phyloP scores from a whole-genome alignment of 2,113 vertebrate species.

The Tragelaphus buxtoni region DNA sequence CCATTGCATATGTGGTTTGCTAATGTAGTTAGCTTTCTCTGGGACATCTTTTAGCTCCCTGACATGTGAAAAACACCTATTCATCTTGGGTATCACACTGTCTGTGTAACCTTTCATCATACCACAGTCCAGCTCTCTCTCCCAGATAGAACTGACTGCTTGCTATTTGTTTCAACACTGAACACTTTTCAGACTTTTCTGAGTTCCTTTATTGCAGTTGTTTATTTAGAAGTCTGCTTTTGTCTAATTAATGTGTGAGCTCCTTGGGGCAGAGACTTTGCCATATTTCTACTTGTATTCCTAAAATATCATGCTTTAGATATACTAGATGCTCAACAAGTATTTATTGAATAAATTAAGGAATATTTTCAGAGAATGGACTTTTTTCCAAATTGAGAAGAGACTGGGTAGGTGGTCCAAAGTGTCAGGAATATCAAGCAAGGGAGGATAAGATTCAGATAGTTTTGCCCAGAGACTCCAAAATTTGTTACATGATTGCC shows the following conservation, averaged over 20 bases:
- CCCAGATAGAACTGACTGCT: background rate
- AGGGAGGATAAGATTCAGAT: background rate
- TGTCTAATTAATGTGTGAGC: background rate
- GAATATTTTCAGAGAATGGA: background rate
- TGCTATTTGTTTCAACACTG: background rate
- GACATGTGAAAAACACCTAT: background rate
- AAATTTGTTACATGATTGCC: background rate
- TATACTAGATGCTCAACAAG: background rate
- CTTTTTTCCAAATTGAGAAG: background rate
- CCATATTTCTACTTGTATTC: background rate
- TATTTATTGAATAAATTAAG: background rate
- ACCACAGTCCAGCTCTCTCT: rapidly evolving
- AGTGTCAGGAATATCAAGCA: background rate
- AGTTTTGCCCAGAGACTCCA: background rate
- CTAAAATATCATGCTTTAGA: background rate
- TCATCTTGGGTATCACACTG: background rate
- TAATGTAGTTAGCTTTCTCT: background rate
- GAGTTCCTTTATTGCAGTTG: background rate
- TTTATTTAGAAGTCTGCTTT: background rate
- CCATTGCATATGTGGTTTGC: background rate
- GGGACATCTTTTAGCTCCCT: background rate
- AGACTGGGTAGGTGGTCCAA: background rate
- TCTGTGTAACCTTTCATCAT: background rate
- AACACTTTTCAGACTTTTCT: background rate
- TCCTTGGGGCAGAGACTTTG: background rate